Conservation (phyloP, 2,113 vertebrate genomes). For the Egretta garzetta region DNA sequence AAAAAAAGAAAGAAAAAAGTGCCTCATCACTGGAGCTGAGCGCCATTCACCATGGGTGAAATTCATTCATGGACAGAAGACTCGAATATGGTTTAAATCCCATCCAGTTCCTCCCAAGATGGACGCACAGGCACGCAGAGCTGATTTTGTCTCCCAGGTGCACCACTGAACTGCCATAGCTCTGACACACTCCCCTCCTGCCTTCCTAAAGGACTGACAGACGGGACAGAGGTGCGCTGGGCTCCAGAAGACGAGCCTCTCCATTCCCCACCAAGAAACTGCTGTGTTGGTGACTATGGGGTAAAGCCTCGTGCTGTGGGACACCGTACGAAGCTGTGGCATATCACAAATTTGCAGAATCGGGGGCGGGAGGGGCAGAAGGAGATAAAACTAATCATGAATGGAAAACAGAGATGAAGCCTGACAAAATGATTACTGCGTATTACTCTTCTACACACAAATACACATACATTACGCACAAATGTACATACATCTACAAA, state of each 20-base stretch:
- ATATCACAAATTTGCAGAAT: background rate
- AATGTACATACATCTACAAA: background rate
- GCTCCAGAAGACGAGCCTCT: background rate
- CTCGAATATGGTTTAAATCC: background rate
- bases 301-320: background rate
- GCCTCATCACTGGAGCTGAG: background rate
- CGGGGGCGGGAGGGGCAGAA: background rate
- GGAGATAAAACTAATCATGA: background rate
- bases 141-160: background rate
- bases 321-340: background rate
- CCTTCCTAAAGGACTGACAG: background rate
- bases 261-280: background rate
- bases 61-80: background rate
- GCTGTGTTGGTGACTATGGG: too few relatives aligned
- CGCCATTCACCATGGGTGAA: background rate
- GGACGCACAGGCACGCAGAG: fast-evolving
- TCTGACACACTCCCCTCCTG: too few relatives aligned
- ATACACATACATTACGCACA: background rate
- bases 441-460: background rate
- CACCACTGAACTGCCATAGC: background rate
- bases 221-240: too few relatives aligned
- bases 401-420: background rate
- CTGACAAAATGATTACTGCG: background rate
- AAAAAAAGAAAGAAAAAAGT: background rate
- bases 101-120: background rate